Base-by-base conservation (phyloP, 2,797 vertebrate species). In the Hoplostethus mediterraneus region DNA sequence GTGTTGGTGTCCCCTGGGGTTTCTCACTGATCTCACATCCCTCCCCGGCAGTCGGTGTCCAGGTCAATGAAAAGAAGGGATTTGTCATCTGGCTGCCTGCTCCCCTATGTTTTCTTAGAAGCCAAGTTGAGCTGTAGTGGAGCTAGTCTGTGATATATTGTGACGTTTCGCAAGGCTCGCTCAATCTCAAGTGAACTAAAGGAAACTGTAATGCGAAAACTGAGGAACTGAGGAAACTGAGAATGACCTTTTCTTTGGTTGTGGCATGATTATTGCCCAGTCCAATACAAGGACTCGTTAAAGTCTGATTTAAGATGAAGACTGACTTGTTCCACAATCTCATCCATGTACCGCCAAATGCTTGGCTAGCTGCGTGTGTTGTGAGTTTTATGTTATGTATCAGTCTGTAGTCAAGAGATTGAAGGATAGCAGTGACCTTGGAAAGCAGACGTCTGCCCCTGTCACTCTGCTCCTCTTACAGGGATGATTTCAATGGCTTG, bases 71-170 rank as follows among this genome's bases (percentile, higher is more conserved):
- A 83, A 92, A 89, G 82, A 86, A 76, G 82, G 88, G 90, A 92
- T 93, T 93, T 92, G 92, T 94, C 90, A 92, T 93, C 90, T 85
- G 87, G 80, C 87, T 87, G 87, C 89, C 89, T 88, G 87, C 86
- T 91, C 81, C 84, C 73, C 69, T 89, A 89, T 86, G 80, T 79
- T 74, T 87, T 80, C 82, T 86, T 72, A 48, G 83, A 66, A 87
- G 84, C 56, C 40, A 83, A 80, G 86, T 83, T 82, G 80, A 84
- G 91, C 88, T 86, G 21, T 63, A 40, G 36, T 12, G 17, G 53
- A 28, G 17, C 67, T 52, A 13, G 13, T 17, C 40, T 56, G 75
- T 91, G 88, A 91, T 89, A 88, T 90, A 91, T 87, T 78, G 89
- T 87, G 89, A 90, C 89, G 87, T 89, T 84, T 88, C 87, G 85